Percentiles rank a stretch among this genome's conserved stretches.
phyloP scores from a whole-genome alignment of 2,797 vertebrate species.

The Chrosomus eos region DNA sequence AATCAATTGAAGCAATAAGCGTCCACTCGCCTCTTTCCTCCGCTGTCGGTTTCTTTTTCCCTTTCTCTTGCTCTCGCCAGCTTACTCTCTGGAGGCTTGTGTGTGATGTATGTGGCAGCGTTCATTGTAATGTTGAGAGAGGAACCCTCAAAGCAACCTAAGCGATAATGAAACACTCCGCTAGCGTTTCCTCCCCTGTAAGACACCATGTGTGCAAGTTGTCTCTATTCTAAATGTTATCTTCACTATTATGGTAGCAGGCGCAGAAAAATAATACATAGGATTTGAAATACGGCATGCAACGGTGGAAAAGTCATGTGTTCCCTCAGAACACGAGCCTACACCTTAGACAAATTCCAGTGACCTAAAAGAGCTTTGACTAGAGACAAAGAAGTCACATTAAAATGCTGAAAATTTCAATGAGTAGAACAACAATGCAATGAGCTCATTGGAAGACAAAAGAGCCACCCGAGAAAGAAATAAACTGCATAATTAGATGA shows the following conservation, averaged over 20 bases:
- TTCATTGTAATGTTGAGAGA: conserved; percentile 15
- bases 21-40: background rate
- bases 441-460: background rate
- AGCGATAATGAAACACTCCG: conserved; percentile 31
- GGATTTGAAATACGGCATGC: background rate
- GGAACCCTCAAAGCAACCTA: background rate
- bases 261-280: background rate
- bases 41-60: background rate
- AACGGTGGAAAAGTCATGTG: background rate
- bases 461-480: background rate
- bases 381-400: background rate
- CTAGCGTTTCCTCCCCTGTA: background rate
- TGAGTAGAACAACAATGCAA: background rate
- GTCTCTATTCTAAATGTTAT: background rate
- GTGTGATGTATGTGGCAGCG: conserved; percentile 16
- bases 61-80: conserved; percentile 12
- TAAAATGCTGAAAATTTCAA: background rate
- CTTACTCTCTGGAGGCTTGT: conserved; percentile 3
- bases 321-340: conserved; percentile 5
- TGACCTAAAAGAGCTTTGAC: background rate
- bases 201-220: conserved; percentile 7
- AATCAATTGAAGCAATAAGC: conserved; percentile 44
- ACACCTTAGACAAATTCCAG: background rate
- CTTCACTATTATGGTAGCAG: background rate
- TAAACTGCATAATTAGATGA: background rate